phyloP scores from a whole-genome alignment of 2,113 vertebrate genomes.

The Phalacrocorax brasilianus region DNA sequence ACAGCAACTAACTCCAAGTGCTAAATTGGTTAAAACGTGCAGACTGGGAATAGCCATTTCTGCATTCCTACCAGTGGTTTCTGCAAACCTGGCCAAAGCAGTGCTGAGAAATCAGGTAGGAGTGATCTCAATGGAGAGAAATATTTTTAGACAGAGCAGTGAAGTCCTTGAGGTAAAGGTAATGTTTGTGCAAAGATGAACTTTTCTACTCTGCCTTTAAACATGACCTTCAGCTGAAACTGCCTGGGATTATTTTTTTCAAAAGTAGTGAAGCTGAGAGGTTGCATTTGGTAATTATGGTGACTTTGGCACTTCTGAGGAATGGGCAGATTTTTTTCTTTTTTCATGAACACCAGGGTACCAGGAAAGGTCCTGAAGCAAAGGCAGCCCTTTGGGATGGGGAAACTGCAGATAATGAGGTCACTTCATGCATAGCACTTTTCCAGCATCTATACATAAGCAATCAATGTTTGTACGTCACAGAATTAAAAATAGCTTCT shows the following conservation, averaged over 20 bases:
- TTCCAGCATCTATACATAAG: neutral
- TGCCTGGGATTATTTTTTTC: neutral
- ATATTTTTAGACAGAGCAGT: neutral
- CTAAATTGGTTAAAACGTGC: neutral
- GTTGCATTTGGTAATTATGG: neutral
- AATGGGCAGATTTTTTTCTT: neutral
- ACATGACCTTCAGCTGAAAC: neutral
- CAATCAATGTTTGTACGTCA: conserved; percentile 48
- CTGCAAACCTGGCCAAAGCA: neutral
- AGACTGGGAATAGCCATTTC: neutral
- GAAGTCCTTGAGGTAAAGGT: neutral
- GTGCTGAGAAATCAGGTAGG: neutral
- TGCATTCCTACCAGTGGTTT: neutral
- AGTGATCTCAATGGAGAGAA: neutral
- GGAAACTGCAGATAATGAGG: neutral
- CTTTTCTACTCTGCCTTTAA: neutral
- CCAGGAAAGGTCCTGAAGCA: neutral
- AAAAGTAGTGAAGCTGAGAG: neutral
- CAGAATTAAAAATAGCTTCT: conserved; percentile 48
- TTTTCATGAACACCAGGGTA: neutral
- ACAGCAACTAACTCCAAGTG: neutral
- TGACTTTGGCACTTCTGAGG: neutral
- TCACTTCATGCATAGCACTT: neutral
- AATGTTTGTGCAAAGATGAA: neutral
- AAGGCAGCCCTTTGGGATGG: neutral